A percentile compares a stretch with the other conserved stretches of the same genome.
Evolutionary conservation across 2,888 invertebrate species (phyloP).

Genomic region (Aleiodes testaceus): DNA sequence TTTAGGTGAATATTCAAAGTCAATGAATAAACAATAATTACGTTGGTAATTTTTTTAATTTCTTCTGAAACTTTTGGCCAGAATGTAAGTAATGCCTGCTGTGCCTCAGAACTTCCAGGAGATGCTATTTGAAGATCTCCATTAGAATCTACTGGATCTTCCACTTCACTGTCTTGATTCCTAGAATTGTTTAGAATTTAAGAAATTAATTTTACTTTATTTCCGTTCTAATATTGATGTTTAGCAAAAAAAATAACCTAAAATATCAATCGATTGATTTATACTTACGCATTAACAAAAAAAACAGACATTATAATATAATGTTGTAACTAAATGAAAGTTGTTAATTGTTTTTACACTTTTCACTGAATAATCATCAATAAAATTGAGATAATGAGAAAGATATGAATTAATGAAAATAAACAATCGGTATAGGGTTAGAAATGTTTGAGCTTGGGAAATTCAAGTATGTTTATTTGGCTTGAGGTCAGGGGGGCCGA

Average conservation of each 20-base stretch:
- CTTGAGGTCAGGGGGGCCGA: too few species aligned
- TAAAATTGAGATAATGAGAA: slow-evolving; percentile 2
- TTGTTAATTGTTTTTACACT: neutral
- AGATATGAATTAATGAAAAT: slow-evolving; percentile 20
- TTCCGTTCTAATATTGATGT: neutral
- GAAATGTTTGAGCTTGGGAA: slow-evolving; percentile 49
- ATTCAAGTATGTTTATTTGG: neutral
- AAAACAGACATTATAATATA: slow-evolving; percentile 78
- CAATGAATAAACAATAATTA: slow-evolving; percentile 70
- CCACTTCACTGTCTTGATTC: slow-evolving; percentile 72
- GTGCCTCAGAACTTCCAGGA: slow-evolving; percentile 79
- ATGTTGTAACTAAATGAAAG: neutral
- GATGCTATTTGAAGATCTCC: slow-evolving; percentile 71
- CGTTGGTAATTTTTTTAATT: slow-evolving; percentile 83
- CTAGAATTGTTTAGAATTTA: slow-evolving; percentile 52
- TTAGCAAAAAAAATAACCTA: slow-evolving; percentile 1
- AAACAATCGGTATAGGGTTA: slow-evolving; percentile 25
- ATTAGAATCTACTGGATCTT: slow-evolving; percentile 68
- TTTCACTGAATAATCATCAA: neutral
- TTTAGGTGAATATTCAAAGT: slow-evolving; percentile 2
- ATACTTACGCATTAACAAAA: slow-evolving; percentile 83
- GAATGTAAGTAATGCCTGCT: slow-evolving; percentile 83
- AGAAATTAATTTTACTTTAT: too few species aligned
- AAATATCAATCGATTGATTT: neutral
- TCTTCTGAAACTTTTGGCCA: slow-evolving; percentile 89